These are phyloP conservation scores for Epinephelus malabaricus DNA, from an alignment of 2,797 vertebrate species.

Conservation along the genomic window DNA sequence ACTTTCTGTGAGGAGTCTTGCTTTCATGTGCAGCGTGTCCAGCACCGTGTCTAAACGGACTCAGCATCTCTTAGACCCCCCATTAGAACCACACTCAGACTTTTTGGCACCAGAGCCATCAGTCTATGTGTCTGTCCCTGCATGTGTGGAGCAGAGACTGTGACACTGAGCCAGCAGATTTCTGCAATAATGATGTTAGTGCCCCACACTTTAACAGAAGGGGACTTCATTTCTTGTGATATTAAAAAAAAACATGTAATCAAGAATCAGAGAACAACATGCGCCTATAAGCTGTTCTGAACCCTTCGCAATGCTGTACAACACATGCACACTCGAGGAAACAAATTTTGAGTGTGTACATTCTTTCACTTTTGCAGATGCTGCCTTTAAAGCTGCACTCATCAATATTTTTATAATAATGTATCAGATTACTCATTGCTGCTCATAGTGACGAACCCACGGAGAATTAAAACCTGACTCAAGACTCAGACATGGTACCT, in stretches of 20 bases:
- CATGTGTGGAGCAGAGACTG: slow-evolving; percentile 9
- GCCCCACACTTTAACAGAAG: not conserved
- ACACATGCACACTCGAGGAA: not conserved
- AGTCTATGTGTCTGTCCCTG: slow-evolving; percentile 34
- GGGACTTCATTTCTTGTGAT: not conserved
- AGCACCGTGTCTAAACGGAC: slow-evolving; percentile 59
- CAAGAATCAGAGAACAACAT: not conserved
- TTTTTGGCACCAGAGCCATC: slow-evolving; percentile 67
- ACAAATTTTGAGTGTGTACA: not conserved
- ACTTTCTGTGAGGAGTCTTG: slow-evolving; percentile 35
- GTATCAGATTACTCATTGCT: not conserved
- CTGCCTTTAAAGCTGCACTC: not conserved
- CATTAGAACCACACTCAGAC: slow-evolving; percentile 66
- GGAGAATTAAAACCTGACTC: too few relatives aligned
- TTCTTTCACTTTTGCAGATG: not conserved
- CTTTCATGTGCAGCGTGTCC: slow-evolving; percentile 57
- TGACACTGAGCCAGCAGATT: slow-evolving; percentile 10
- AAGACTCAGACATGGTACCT: too few relatives aligned
- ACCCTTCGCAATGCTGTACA: not conserved
- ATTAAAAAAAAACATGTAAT: not conserved
- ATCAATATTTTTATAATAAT: not conserved
- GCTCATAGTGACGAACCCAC: too few relatives aligned
- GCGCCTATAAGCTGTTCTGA: not conserved
- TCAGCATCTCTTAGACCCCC: slow-evolving; percentile 38
- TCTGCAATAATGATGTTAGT: not conserved